phyloP scores from a whole-genome alignment of 53 echinoderm and acorn worm genomes.

The Temnopleurus reevesii region DNA sequence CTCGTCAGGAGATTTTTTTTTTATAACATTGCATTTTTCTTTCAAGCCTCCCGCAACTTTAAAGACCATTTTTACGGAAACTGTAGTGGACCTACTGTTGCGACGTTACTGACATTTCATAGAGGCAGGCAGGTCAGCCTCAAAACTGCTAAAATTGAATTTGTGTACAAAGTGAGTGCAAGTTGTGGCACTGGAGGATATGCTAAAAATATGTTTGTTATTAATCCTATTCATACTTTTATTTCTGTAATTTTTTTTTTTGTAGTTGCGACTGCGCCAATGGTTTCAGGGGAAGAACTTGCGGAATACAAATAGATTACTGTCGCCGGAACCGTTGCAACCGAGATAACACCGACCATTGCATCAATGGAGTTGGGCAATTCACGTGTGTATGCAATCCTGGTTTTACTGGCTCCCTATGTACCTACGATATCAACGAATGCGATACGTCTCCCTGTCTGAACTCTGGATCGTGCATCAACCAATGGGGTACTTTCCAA shows the following conservation, averaged over 20 bases:
- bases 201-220: too few species aligned
- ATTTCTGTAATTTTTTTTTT: background rate
- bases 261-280: background rate
- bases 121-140: too few species aligned
- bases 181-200: too few species aligned
- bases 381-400: background rate
- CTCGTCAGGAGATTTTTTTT: too few species aligned
- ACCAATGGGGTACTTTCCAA: background rate
- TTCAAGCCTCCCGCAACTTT: too few species aligned
- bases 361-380: background rate
- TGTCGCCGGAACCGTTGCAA: background rate
- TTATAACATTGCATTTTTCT: too few species aligned
- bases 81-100: too few species aligned
- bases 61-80: too few species aligned
- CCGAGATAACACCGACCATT: background rate
- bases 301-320: background rate
- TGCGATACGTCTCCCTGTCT: background rate
- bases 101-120: too few species aligned
- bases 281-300: background rate
- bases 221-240: too few species aligned
- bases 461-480: background rate
- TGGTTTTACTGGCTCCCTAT: background rate
- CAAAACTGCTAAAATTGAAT: too few species aligned
- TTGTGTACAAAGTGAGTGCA: too few species aligned
- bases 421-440: background rate